These are phyloP conservation scores for Pilophorus perplexus DNA, from an alignment of 2,888 invertebrate species.

Conservation along the genomic window DNA sequence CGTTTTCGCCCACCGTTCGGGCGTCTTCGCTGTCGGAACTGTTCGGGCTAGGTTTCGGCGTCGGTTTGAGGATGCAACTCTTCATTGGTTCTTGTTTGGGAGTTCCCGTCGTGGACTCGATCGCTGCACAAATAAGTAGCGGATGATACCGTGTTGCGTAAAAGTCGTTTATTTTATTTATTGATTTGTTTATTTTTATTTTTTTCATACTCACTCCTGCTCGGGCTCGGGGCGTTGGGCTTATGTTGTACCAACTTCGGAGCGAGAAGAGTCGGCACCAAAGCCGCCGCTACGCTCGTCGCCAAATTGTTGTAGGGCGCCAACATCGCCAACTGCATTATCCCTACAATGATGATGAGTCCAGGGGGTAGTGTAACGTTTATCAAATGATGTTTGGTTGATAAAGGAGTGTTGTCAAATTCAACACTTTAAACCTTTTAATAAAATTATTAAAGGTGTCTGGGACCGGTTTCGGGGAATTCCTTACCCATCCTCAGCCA, in stretches of 20 bases:
- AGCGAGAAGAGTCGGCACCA: constrained; percentile 57
- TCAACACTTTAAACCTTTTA: too few relatives aligned
- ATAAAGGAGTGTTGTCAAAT: constrained; percentile 5
- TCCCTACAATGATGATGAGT: too few relatives aligned
- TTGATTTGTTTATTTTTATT: too few relatives aligned
- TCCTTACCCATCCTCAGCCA: too few relatives aligned
- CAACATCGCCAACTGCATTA: constrained; percentile 57
- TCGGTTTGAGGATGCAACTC: constrained; percentile 42
- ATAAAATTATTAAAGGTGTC: too few relatives aligned
- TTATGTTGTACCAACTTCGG: constrained; percentile 50
- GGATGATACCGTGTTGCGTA: too few relatives aligned
- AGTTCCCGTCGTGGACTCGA: not conserved
- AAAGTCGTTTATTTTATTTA: too few relatives aligned
- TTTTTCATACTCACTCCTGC: constrained; percentile 13
- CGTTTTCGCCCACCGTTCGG: constrained; percentile 34
- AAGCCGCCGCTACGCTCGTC: constrained; percentile 56
- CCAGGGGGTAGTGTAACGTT: too few relatives aligned
- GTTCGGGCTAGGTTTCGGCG: constrained; percentile 44
- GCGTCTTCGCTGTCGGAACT: constrained; percentile 45
- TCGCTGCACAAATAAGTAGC: not conserved
- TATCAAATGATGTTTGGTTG: too few relatives aligned
- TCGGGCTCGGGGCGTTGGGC: constrained; percentile 6
- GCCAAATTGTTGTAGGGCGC: constrained; percentile 59
- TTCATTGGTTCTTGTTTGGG: constrained; percentile 43
- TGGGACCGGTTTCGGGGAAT: too few relatives aligned